Conservation (phyloP, 2,113 vertebrate genomes). For the Thermophis baileyi region DNA sequence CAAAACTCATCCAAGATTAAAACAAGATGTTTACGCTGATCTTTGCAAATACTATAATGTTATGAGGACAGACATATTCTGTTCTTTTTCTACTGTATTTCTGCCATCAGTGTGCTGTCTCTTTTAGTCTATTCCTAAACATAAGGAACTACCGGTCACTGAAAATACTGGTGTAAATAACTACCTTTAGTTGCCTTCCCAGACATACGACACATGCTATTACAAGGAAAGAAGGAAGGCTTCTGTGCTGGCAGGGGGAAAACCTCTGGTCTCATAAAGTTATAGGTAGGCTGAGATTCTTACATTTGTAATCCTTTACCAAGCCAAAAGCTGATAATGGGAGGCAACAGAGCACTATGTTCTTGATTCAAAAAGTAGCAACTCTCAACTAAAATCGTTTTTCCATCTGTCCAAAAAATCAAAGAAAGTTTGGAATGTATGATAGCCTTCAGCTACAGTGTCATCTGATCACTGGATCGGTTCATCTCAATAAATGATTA, state of each 20-base stretch:
- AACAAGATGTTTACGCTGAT: background rate
- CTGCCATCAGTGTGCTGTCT: background rate
- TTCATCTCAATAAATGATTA: slow-evolving; percentile 4
- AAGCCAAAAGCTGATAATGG: background rate
- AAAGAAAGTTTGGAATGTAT: background rate
- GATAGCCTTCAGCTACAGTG: background rate
- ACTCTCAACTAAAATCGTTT: background rate
- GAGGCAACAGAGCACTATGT: background rate
- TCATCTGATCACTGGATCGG: background rate
- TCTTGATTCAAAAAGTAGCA: background rate
- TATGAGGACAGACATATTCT: background rate
- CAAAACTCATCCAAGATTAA: background rate
- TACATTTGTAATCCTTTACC: background rate
- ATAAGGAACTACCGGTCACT: no score
- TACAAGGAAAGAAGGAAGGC: no score
- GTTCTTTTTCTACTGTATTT: background rate
- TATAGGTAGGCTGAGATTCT: background rate
- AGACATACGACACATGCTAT: no score
- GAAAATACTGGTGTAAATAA: no score
- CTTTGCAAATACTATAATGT: background rate
- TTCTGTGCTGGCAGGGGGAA: background rate
- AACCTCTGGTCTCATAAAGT: background rate
- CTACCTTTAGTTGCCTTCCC: no score
- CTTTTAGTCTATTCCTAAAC: no score
- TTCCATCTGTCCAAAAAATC: background rate